Evolutionary conservation across 2,113 vertebrate species (phyloP).

Genomic region (Bujurquina vittata): DNA sequence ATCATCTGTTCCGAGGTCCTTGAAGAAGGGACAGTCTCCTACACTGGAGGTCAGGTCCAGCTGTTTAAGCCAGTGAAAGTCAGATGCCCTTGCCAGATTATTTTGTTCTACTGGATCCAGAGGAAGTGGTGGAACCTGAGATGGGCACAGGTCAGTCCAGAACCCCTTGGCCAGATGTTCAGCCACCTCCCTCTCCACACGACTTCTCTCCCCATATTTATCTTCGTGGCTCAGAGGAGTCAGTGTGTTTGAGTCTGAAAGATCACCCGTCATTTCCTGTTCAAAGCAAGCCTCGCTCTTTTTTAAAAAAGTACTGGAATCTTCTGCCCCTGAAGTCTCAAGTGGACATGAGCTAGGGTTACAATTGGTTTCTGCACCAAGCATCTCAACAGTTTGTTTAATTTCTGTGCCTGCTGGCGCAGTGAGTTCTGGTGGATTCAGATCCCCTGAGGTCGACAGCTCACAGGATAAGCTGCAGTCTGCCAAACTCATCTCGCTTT

Average conservation of each 20-base stretch:
- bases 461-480: slow-evolving; percentile 59
- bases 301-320: slow-evolving; percentile 47
- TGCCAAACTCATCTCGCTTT: slow-evolving; percentile 60
- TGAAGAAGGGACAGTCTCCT: slow-evolving; percentile 92
- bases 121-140: slow-evolving; percentile 62
- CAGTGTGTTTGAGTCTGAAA: slow-evolving; percentile 70
- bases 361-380: slow-evolving; percentile 45
- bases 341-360: slow-evolving; percentile 67
- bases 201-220: slow-evolving; percentile 82
- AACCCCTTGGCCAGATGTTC: slow-evolving; percentile 95
- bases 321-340: slow-evolving; percentile 30
- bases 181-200: slow-evolving; percentile 93
- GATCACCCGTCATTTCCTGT: slow-evolving; percentile 44
- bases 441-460: slow-evolving; percentile 46
- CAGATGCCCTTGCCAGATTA: slow-evolving; percentile 81
- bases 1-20: slow-evolving; percentile 82
- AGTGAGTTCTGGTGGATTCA: slow-evolving; percentile 44
- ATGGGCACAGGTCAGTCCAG: slow-evolving; percentile 87
- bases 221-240: slow-evolving; percentile 49
- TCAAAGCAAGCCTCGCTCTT: slow-evolving; percentile 36
- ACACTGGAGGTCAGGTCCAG: slow-evolving; percentile 86
- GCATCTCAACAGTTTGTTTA: slow-evolving; percentile 70
- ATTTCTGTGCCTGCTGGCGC: slow-evolving; percentile 40
- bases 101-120: slow-evolving; percentile 72
- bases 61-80: slow-evolving; percentile 92